Conservation (phyloP, 2,888 invertebrate genomes). For the Cephus spinipes region DNA sequence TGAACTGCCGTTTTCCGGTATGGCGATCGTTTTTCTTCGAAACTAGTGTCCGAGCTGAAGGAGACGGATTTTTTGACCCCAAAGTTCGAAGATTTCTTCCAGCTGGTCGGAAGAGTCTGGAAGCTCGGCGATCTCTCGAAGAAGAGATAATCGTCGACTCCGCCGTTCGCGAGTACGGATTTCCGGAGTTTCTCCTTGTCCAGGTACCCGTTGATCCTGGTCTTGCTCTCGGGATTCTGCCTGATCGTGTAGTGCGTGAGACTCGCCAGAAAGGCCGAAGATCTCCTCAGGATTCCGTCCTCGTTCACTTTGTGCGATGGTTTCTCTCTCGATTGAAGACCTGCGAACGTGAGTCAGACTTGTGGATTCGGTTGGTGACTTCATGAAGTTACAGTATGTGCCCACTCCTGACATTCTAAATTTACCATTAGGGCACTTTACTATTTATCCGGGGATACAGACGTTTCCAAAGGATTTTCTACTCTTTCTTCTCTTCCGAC, state of each 20-base stretch:
- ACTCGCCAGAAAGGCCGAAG: conserved; percentile 46
- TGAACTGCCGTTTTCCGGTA: conserved; percentile 49
- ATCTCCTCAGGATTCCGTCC: conserved; percentile 44
- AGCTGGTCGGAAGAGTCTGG: conserved; percentile 37
- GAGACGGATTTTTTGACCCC: conserved; percentile 60
- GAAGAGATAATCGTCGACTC: conserved; percentile 16
- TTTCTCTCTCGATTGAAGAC: neutral
- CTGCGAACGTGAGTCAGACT: conserved; percentile 1
- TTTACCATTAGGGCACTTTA: neutral
- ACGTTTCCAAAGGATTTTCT: conserved; percentile 23
- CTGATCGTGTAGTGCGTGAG: conserved; percentile 28
- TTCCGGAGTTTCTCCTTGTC: neutral
- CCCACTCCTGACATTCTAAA: neutral
- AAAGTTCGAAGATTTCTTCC: conserved; percentile 31
- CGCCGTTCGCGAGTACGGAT: conserved; percentile 1
- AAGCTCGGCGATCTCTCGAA: conserved; percentile 40
- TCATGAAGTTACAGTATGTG: neutral
- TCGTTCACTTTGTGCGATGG: neutral
- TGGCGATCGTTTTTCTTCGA: conserved; percentile 48
- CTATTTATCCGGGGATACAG: neutral
- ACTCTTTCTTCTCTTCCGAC: conserved; percentile 11
- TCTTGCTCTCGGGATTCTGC: neutral
- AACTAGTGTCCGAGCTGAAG: conserved; percentile 61
- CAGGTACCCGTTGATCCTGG: neutral
- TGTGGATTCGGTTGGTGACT: neutral